phyloP scores from a whole-genome alignment of 2,797 vertebrate genomes.

The Adrianichthys oophorus region DNA sequence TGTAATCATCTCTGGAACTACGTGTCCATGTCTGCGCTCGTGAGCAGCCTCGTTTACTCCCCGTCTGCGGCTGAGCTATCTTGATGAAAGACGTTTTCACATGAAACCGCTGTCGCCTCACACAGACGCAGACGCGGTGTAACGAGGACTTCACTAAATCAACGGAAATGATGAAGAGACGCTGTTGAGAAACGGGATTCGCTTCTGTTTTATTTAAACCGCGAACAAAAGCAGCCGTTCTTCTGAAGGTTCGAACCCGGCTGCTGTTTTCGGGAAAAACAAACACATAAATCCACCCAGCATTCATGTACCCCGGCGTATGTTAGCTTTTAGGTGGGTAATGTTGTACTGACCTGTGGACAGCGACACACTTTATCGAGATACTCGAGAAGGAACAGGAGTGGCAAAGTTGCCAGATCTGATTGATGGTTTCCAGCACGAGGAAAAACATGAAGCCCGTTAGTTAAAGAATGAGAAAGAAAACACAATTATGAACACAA shows the following conservation, averaged over 20 bases:
- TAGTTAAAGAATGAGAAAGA: too few relatives aligned
- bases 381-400: constrained; percentile 28
- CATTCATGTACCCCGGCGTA: not conserved
- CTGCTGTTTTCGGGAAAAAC: not conserved
- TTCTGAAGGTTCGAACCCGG: not conserved
- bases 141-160: not conserved
- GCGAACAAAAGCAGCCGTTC: constrained; percentile 12
- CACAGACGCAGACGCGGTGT: too few relatives aligned
- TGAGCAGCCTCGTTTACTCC: not conserved
- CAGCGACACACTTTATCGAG: constrained; percentile 27
- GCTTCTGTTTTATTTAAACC: constrained; percentile 13
- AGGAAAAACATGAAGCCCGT: too few relatives aligned
- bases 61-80: too few relatives aligned
- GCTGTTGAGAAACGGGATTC: constrained; percentile 11
- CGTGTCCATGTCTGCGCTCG: constrained; percentile 22
- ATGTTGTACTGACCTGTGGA: constrained; percentile 59
- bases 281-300: too few relatives aligned
- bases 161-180: not conserved
- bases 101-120: too few relatives aligned
- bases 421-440: too few relatives aligned
- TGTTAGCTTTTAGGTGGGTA: not conserved
- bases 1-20: constrained; percentile 16
- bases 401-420: not conserved
- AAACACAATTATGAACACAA: too few relatives aligned
- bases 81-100: too few relatives aligned